Evolutionary conservation across 1,140 invertebrate genomes (phyloP), one percentile per base, ranked within the genome.

Genomic region (Plectrocnemia conspersa): DNA sequence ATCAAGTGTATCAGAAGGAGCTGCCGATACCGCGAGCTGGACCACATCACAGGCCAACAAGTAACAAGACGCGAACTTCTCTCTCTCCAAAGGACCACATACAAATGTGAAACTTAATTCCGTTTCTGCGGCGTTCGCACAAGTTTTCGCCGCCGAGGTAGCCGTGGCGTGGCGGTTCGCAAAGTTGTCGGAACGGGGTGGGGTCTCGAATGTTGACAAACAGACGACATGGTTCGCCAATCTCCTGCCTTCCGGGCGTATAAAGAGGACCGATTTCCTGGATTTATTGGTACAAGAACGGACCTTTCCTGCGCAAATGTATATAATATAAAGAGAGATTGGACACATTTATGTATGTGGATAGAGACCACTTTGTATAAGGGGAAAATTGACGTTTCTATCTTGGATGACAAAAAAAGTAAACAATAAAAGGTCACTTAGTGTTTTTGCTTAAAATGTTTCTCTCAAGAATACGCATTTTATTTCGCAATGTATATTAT

Each of bases 71-170:
- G 33, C 44, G 32, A 53, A 22, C 42, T 4, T 38, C 52, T 49
- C 42, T 54, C 54, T 41, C 54, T 42, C 41, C 42, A 27, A 54
- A 49, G 44, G 54, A 56, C 59, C 54, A 61, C 54, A 50, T 61
- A 61, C 59, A 53, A 61, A 61, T 61, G 59, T 27, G 50, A 57
- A 61, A 61, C 59, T 61, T 50, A 48, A 61, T 61, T 57, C 50
- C 25, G 56, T 47, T 53, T 52, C 55, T 10, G 40, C 25, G 46
- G n/a, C n/a, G n/a, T n/a, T n/a, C n/a, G n/a, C n/a, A 59, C 52
- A 58, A 33, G 52, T 54, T 45, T 58, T 59, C 24, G 49, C 25
- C 33, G 35, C 18, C 29, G 15, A 29, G 27, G n/a, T 6, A n/a
- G 27, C n/a, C 27, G 27, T 6, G 6, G 6, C 27, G 27, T 7